These are phyloP conservation scores for Myotis findleyi DNA, from an alignment of 2,797 vertebrate genomes.

Conservation along the genomic window DNA sequence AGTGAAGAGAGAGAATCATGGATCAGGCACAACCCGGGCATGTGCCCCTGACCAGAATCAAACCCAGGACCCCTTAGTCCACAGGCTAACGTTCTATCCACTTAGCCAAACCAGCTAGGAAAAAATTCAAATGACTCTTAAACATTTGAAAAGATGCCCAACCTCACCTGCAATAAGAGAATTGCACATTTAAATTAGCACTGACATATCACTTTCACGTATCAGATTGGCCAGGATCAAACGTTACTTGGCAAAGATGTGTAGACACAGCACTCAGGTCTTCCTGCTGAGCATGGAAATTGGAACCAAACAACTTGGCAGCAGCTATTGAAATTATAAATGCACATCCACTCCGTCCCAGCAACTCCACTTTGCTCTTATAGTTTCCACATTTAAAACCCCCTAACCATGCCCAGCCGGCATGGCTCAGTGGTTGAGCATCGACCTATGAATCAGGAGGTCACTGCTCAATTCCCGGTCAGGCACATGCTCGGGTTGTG, in stretches of 20 bases:
- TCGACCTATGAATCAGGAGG: neutral
- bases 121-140: neutral
- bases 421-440: neutral
- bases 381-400: slow-evolving; percentile 17
- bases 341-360: neutral
- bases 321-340: neutral
- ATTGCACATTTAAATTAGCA: neutral
- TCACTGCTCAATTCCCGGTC: neutral
- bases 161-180: neutral
- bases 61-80: too few species aligned
- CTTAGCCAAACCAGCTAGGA: too few species aligned
- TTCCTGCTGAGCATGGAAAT: neutral
- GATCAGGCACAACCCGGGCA: too few species aligned
- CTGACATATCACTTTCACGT: neutral
- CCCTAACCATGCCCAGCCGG: neutral
- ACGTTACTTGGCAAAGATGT: neutral
- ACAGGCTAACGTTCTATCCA: too few species aligned
- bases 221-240: slow-evolving; percentile 20
- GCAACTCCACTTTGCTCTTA: neutral
- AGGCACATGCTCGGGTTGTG: neutral
- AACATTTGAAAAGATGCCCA: slow-evolving; percentile 37
- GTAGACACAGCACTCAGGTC: neutral
- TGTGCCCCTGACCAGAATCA: too few species aligned
- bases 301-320: neutral
- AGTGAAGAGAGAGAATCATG: too few species aligned